These are phyloP conservation scores for Sarotherodon lohbergeri DNA, from an alignment of 2,113 vertebrate genomes.

Conservation along the genomic window DNA sequence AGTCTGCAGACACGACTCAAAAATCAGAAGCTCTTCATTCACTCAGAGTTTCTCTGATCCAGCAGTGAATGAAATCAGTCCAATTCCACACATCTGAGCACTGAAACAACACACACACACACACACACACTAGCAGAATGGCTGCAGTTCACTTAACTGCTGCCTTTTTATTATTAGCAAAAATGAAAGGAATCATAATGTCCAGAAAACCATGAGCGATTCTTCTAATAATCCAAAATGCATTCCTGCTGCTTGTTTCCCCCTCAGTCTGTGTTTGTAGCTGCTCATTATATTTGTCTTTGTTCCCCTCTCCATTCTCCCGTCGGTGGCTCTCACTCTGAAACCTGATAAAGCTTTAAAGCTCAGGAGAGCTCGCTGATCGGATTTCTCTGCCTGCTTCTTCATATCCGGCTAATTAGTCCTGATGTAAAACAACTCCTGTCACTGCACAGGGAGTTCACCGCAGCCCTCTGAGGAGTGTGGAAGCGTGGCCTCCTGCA, in stretches of 20 bases:
- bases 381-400: neutral
- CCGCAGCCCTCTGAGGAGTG: neutral
- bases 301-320: neutral
- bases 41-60: neutral
- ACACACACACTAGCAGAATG: neutral
- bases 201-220: neutral
- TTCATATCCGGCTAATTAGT: constrained; percentile 4
- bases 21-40: neutral
- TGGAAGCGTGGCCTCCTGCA: neutral
- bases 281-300: neutral
- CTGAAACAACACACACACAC: neutral
- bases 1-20: neutral
- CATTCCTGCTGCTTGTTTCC: neutral
- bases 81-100: neutral
- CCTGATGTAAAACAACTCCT: constrained; percentile 2
- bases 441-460: neutral
- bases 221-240: neutral
- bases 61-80: neutral
- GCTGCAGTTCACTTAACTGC: neutral
- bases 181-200: neutral
- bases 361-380: neutral
- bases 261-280: neutral
- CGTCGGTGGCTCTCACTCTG: neutral
- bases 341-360: neutral
- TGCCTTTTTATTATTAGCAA: neutral